Base-by-base conservation (phyloP, 1,140 invertebrate genomes). In the Chionoecetes opilio region DNA sequence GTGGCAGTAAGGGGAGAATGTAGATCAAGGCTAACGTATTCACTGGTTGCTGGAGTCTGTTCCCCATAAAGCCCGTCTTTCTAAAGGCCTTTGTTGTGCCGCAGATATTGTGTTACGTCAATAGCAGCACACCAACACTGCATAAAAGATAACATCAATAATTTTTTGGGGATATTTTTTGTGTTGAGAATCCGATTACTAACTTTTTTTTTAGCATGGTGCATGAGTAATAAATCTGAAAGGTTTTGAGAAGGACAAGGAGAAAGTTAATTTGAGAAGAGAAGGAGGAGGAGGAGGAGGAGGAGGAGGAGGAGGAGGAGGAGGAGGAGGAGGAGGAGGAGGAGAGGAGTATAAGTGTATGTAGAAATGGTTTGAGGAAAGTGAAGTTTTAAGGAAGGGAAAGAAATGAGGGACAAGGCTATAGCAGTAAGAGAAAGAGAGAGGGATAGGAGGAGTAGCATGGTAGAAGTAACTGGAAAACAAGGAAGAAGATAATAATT, bases 81-180 rank as follows among this genome's bases (percentile, higher is more conserved):
- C 63, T 75, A 75, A 75, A 75, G 63, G 63, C 63, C 63, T 75
- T 75, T 75, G 63, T 75, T 75, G 63, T n/a, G 63, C 63, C 63
- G 63, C 63, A 75, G 63, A 75, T 75, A 75, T 75, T 75, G 63
- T 75, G n/a, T 21, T n/a, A 75, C n/a, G 63, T 75, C 63, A 75
- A 75, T 75, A 75, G 63, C 26, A 26, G 63, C n/a, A 26, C 63
- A n/a, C 63, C 6, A 0, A 75, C 63, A n/a, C 63, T 26, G n/a
- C 63, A 75, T 75, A 75, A 75, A 75, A 75, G 63, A 75, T 75
- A 26, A 75, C 63, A 75, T 75, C n/a, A 75, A 75, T 75, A 75
- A n/a, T 75, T 75, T 75, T 53, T 53, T 9, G 0, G 46, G 46
- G 21, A 17, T 53, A n/a, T n/a, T n/a, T n/a, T n/a, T n/a, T n/a